Evolutionary conservation across 2,113 vertebrate species (phyloP).

Genomic region (Antechinus flavipes): DNA sequence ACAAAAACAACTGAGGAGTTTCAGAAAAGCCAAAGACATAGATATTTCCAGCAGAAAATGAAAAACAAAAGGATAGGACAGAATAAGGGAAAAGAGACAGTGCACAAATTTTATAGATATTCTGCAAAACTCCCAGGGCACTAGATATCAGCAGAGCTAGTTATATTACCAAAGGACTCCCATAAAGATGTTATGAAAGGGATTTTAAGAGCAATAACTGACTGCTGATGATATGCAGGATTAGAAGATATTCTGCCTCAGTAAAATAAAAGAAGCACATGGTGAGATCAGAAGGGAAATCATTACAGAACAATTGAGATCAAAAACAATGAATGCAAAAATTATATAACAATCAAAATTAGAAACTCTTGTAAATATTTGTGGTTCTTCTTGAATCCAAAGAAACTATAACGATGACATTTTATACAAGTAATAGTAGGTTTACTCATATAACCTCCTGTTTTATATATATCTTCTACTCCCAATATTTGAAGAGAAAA

Average conservation of each 20-base stretch:
- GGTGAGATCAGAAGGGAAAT: background rate
- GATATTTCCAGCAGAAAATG: background rate
- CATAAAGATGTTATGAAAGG: background rate
- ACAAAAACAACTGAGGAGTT: background rate
- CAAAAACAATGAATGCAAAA: background rate
- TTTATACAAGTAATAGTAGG: background rate
- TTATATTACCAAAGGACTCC: background rate
- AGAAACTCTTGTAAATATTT: background rate
- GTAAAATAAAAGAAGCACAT: background rate
- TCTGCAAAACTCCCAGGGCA: background rate
- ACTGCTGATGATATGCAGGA: background rate
- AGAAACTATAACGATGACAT: background rate
- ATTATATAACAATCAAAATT: background rate
- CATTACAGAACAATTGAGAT: background rate
- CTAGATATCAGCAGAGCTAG: background rate
- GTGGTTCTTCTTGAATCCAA: background rate
- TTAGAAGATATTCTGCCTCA: background rate
- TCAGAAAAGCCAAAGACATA: no score
- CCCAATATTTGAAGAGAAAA: background rate
- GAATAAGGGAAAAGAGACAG: background rate
- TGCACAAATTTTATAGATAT: background rate
- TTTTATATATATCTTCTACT: background rate
- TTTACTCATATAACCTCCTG: background rate
- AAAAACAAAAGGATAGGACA: background rate
- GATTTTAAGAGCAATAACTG: background rate